These are phyloP conservation scores for Oscheius sp. DNA, from an alignment of 2,888 invertebrate genomes.

Conservation along the genomic window DNA sequence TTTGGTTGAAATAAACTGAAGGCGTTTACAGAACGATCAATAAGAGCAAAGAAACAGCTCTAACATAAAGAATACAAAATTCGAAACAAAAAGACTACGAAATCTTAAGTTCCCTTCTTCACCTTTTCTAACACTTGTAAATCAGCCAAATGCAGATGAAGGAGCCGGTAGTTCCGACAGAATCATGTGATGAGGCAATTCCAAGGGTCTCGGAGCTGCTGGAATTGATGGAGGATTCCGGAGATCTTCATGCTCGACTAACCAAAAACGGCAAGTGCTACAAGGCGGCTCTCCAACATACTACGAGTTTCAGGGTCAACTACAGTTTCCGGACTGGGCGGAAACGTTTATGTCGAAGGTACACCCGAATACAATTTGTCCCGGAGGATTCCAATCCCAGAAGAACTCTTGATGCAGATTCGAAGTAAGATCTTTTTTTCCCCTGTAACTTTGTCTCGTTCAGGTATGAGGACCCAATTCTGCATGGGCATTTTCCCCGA, in stretches of 20 bases:
- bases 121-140: not conserved
- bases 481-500: conserved; percentile 97
- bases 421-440: conserved; percentile 52
- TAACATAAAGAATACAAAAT: too few species aligned
- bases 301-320: conserved; percentile 43
- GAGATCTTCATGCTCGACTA: conserved; percentile 48
- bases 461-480: conserved; percentile 94
- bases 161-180: conserved; percentile 34
- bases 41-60: too few species aligned
- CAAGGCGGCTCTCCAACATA: not conserved
- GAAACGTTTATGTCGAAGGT: conserved; percentile 34
- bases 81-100: too few species aligned
- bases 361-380: conserved; percentile 53
- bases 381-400: conserved; percentile 59
- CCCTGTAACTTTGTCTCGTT: not conserved
- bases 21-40: too few species aligned
- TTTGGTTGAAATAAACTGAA: too few species aligned
- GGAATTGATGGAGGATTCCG: conserved; percentile 46
- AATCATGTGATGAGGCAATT: conserved; percentile 52
- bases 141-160: conserved; percentile 13
- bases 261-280: conserved; percentile 45
- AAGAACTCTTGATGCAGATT: conserved; percentile 65
- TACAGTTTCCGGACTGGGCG: conserved; percentile 58
- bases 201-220: conserved; percentile 49
- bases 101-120: not conserved